phyloP scores from a whole-genome alignment of 2,113 vertebrate species.

The Colinus virginianus region DNA sequence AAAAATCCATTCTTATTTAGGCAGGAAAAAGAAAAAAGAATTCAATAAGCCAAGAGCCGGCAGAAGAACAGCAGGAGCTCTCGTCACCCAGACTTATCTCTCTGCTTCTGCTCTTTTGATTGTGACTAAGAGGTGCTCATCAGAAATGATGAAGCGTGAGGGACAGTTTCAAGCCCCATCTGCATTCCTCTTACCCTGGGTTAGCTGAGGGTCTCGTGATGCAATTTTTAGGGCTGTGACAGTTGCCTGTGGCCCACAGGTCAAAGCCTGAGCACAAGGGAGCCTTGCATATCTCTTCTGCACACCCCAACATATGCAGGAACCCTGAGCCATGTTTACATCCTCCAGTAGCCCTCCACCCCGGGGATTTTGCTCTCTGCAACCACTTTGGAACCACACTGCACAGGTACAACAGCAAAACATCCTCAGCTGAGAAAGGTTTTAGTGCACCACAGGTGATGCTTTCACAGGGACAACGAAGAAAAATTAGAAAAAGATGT shows the following conservation, averaged over 20 bases:
- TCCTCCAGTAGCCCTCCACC: neutral
- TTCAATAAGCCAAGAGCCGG: neutral
- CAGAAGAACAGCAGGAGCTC: slow-evolving; percentile 38
- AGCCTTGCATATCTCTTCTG: neutral
- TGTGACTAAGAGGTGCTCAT: neutral
- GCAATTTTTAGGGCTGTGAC: neutral
- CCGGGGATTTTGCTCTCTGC: neutral
- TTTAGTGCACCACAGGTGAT: neutral
- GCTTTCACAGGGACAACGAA: neutral
- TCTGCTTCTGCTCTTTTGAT: neutral
- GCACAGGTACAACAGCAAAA: neutral
- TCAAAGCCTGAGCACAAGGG: neutral
- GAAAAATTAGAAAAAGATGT: slow-evolving; percentile 8
- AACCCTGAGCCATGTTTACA: neutral
- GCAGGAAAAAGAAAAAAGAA: slow-evolving; percentile 40
- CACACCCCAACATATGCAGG: neutral
- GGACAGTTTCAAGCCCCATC: slow-evolving; percentile 14
- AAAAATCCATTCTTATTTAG: slow-evolving; percentile 61
- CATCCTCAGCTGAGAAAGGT: neutral
- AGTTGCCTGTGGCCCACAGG: neutral
- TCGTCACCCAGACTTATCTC: neutral
- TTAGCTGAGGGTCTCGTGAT: neutral
- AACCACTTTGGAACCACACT: neutral
- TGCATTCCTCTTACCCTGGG: neutral
- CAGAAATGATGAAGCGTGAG: neutral